Evolutionary conservation across 53 echinoderm and acorn worm species (phyloP).

Genomic region (Zoroaster sp.): DNA sequence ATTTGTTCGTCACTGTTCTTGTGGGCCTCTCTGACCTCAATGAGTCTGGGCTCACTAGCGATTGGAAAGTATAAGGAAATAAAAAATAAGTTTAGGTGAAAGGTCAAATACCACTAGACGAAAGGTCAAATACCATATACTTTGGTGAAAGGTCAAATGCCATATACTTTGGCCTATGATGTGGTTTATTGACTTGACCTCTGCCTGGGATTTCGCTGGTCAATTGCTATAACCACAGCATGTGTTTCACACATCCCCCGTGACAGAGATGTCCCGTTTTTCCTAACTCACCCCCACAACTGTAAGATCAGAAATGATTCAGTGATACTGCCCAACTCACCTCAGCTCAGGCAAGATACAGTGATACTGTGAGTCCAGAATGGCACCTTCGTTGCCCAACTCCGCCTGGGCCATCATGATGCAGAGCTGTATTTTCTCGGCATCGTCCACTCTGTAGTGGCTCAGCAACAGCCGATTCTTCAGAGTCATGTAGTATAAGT

Average conservation of each 20-base stretch:
- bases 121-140: background rate
- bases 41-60: conserved; percentile 75
- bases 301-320: too few relatives aligned
- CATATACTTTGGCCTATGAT: background rate
- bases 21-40: conserved; percentile 72
- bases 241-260: background rate
- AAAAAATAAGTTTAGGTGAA: background rate
- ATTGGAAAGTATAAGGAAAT: background rate
- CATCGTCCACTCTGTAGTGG: conserved; percentile 80
- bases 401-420: conserved; percentile 89
- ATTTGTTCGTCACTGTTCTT: conserved; percentile 47
- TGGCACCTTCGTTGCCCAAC: conserved; percentile 76
- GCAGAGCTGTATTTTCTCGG: conserved; percentile 74
- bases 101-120: background rate
- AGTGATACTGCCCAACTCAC: too few relatives aligned
- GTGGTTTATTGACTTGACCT: too few relatives aligned
- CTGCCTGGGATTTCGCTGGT: too few relatives aligned
- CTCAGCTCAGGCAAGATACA: conserved; percentile 84
- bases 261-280: background rate
- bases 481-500: conserved; percentile 93
- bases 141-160: too few relatives aligned
- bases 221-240: too few relatives aligned
- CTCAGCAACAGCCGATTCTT: conserved; percentile 82
- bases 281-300: too few relatives aligned
- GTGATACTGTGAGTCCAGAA: conserved; percentile 80